A percentile compares a stretch with the other conserved stretches of the same genome.
phyloP scores from a whole-genome alignment of 2,113 vertebrate genomes.

The Herpailurus yagouaroundi region DNA sequence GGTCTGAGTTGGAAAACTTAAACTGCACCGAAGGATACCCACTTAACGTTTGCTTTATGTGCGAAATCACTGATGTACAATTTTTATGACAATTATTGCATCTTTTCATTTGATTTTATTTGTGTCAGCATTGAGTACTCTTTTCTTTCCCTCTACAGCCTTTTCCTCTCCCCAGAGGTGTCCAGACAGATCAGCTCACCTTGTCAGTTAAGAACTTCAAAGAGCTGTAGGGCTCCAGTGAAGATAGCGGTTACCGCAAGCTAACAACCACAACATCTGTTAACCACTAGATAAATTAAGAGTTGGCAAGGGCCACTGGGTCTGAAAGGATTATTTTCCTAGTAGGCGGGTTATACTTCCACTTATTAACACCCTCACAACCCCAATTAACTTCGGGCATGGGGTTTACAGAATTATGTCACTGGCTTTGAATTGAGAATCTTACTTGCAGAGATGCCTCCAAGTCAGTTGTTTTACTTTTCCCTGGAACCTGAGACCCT shows the following conservation, averaged over 20 bases:
- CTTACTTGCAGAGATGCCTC: not conserved
- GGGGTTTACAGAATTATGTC: conserved; percentile 13
- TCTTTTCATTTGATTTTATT: conserved; percentile 21
- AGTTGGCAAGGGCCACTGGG: not conserved
- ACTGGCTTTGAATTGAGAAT: conserved; percentile 37
- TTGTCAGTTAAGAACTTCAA: not conserved
- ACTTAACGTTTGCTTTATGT: not conserved
- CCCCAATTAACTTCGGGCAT: conserved; percentile 36
- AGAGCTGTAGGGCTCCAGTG: not conserved
- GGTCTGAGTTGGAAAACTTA: conserved; percentile 54
- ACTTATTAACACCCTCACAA: conserved; percentile 21
- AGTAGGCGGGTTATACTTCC: conserved; percentile 14
- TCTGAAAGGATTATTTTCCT: conserved; percentile 57
- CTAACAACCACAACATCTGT: not conserved
- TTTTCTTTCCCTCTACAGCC: not conserved
- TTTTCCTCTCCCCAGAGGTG: not conserved
- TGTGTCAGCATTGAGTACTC: not conserved
- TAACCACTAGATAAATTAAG: conserved; percentile 44
- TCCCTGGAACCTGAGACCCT: not conserved
- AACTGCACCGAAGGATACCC: not conserved
- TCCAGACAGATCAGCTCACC: not conserved
- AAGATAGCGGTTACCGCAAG: not conserved
- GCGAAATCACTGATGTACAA: not conserved
- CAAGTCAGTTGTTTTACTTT: not conserved
- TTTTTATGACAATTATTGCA: not conserved